Evolutionary conservation across 2,888 invertebrate species (phyloP).

Genomic region (Athalia circularis): DNA sequence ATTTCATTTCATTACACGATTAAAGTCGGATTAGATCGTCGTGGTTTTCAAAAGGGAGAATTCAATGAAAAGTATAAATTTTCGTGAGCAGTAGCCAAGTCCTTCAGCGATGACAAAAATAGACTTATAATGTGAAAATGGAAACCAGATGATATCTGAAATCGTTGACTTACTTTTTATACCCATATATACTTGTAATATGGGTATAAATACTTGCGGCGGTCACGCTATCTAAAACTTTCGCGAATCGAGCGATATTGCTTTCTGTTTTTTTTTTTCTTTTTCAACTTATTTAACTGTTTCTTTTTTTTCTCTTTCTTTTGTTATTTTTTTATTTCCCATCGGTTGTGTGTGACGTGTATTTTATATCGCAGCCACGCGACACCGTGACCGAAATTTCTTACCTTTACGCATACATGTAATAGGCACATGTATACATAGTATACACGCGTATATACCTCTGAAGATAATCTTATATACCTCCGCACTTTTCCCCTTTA

Average conservation of each 20-base stretch:
- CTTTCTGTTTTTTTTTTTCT: neutral
- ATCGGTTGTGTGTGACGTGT: too few species aligned
- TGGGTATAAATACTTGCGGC: neutral
- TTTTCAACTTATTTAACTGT: neutral
- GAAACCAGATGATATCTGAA: neutral
- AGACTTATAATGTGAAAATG: neutral
- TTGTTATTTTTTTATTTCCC: too few species aligned
- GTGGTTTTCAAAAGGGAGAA: neutral
- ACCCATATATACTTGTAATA: too few species aligned
- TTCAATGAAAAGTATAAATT: neutral
- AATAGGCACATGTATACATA: neutral
- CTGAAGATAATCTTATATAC: too few species aligned
- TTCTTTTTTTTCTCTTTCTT: neutral
- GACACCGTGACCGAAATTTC: conserved; percentile 39
- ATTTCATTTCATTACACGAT: too few species aligned
- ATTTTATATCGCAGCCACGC: neutral
- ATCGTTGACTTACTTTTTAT: conserved; percentile 1
- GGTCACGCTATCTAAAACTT: conserved; percentile 19
- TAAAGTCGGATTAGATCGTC: neutral
- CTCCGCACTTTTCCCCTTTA: too few species aligned
- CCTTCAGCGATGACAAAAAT: neutral
- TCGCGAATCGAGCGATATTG: neutral
- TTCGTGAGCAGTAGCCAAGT: too few species aligned
- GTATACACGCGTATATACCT: too few species aligned
- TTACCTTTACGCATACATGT: neutral